Percentiles rank a stretch among this genome's conserved stretches.
phyloP scores from a whole-genome alignment of 2,113 vertebrate genomes.

The Macquaria ambigua region DNA sequence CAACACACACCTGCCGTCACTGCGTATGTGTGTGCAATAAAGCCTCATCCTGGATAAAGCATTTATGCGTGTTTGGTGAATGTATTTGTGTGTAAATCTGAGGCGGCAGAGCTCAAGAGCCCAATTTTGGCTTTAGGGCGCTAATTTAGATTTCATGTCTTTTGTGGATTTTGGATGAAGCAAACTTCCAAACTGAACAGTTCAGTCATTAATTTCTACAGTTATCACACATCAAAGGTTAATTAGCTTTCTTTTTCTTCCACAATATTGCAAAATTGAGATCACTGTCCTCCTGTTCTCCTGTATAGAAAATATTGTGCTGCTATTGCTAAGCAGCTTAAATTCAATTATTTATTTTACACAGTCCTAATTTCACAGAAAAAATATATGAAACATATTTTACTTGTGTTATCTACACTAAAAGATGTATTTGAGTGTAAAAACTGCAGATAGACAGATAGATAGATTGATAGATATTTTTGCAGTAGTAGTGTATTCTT shows the following conservation, averaged over 20 bases:
- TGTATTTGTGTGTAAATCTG: neutral
- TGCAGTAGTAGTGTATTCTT: too few relatives aligned
- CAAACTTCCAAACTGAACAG: conserved; percentile 1
- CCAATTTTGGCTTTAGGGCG: conserved; percentile 10
- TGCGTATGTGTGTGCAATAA: neutral
- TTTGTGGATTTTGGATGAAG: conserved; percentile 34
- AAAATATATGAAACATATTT: neutral
- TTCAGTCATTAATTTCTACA: neutral
- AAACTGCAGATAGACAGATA: neutral
- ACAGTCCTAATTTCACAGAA: neutral
- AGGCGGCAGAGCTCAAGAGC: conserved; percentile 6
- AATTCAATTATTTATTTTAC: neutral
- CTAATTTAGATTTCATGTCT: conserved; percentile 34
- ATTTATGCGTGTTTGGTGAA: neutral
- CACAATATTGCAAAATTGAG: neutral
- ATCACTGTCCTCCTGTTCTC: neutral
- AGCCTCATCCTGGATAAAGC: conserved; percentile 1
- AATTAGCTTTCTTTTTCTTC: conserved; percentile 22
- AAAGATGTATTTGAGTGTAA: neutral
- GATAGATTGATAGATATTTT: neutral
- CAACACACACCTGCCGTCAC: conserved; percentile 17
- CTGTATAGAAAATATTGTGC: neutral
- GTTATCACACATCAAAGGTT: neutral
- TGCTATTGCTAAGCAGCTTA: neutral
- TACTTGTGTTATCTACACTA: neutral